These are phyloP conservation scores for Leptobrachium leishanense DNA, from an alignment of 2,113 vertebrate species.

Conservation along the genomic window DNA sequence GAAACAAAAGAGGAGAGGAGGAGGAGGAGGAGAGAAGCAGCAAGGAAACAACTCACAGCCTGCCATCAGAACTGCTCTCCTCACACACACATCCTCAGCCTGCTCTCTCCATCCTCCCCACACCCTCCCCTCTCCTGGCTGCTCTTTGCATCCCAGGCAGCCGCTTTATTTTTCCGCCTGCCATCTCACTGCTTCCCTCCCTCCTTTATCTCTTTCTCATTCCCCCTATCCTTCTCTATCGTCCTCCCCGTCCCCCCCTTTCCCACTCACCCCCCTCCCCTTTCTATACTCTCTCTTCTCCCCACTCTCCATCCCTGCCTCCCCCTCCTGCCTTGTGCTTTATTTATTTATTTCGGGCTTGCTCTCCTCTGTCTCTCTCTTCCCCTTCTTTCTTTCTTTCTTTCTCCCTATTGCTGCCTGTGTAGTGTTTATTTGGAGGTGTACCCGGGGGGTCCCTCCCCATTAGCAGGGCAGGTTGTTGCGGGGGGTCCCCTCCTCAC, in stretches of 20 bases:
- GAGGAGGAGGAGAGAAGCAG: conserved; percentile 40
- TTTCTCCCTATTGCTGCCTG: conserved; percentile 39
- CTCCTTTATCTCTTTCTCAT: conserved; percentile 57
- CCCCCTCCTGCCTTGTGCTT: conserved; percentile 60
- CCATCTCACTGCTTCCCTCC: conserved; percentile 60
- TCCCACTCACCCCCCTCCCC: conserved; percentile 44
- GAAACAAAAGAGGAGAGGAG: conserved; percentile 48
- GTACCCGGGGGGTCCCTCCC: conserved; percentile 43
- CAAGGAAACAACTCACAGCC: conserved; percentile 35
- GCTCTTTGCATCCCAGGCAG: conserved; percentile 55
- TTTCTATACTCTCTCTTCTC: conserved; percentile 37
- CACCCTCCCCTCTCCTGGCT: conserved; percentile 58
- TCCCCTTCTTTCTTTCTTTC: not conserved
- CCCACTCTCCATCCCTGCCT: conserved; percentile 64
- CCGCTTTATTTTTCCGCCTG: conserved; percentile 50
- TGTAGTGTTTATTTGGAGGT: conserved; percentile 46
- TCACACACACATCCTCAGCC: conserved; percentile 55
- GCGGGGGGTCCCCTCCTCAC: conserved; percentile 47
- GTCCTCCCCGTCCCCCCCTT: conserved; percentile 54
- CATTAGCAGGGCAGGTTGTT: conserved; percentile 59
- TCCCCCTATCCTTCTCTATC: conserved; percentile 55
- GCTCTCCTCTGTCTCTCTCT: conserved; percentile 39
- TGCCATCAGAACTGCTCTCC: conserved; percentile 42
- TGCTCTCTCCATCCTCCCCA: conserved; percentile 49
- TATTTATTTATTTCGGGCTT: conserved; percentile 49